phyloP scores from a whole-genome alignment of 1,140 invertebrate genomes.

The Pseudachorutes palmiensis region DNA sequence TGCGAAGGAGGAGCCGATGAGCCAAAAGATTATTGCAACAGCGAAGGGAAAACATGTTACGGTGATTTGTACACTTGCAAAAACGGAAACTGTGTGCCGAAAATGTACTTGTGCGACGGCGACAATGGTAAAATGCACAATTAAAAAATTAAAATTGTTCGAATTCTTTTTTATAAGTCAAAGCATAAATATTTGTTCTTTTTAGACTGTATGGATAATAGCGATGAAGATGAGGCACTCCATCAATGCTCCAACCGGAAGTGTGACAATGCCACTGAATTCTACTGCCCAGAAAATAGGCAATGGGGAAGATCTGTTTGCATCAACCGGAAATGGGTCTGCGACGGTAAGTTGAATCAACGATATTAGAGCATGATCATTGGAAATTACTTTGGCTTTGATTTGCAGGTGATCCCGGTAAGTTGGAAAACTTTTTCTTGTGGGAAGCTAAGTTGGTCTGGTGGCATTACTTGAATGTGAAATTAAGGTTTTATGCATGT shows the following conservation, averaged over 20 bases:
- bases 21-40: slow-evolving; percentile 65
- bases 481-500: too few species aligned
- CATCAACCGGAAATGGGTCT: slow-evolving; percentile 88
- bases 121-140: too few species aligned
- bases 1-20: slow-evolving; percentile 79
- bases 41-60: slow-evolving; percentile 88
- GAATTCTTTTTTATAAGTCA: too few species aligned
- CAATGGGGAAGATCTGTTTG: slow-evolving; percentile 84
- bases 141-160: too few species aligned
- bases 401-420: too few species aligned
- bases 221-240: slow-evolving; percentile 72
- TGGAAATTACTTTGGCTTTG: too few species aligned
- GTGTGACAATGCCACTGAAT: slow-evolving; percentile 85
- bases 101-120: slow-evolving; percentile 89
- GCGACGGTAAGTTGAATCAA: slow-evolving; percentile 57
- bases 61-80: slow-evolving; percentile 91
- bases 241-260: slow-evolving; percentile 75
- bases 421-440: too few species aligned
- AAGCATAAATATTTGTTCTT: neutral
- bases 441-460: too few species aligned
- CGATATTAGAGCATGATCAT: too few species aligned
- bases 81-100: slow-evolving; percentile 92
- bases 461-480: too few species aligned
- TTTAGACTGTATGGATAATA: slow-evolving; percentile 68
- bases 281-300: slow-evolving; percentile 80